These are phyloP conservation scores for Xyliphius kryptos DNA, from an alignment of 2,113 vertebrate genomes.

Conservation along the genomic window DNA sequence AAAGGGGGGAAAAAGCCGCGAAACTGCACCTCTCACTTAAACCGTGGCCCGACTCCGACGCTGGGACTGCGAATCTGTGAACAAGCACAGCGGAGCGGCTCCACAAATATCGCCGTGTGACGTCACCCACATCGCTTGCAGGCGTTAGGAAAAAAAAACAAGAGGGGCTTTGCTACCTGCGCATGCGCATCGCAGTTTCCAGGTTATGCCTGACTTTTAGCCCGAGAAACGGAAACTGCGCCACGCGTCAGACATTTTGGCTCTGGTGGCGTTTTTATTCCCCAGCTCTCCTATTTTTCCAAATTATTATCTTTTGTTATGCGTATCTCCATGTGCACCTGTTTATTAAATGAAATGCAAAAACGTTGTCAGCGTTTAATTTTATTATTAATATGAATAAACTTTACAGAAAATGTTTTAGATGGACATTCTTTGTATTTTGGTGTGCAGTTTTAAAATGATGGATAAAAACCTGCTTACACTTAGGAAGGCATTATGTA, in stretches of 20 bases:
- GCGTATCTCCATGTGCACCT: no score
- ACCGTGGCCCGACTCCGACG: constrained; percentile 47
- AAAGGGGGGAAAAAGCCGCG: constrained; percentile 17
- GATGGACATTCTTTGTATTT: no score
- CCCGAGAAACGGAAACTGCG: constrained; percentile 32
- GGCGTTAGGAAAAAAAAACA: constrained; percentile 37
- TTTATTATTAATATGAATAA: no score
- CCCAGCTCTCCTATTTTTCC: neutral
- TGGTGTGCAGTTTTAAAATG: no score
- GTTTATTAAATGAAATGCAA: no score
- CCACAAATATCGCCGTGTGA: constrained; percentile 50
- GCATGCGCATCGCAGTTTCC: constrained; percentile 28
- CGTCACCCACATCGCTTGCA: constrained; percentile 48
- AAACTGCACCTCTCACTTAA: constrained; percentile 39
- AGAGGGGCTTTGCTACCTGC: constrained; percentile 24
- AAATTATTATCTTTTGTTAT: neutral
- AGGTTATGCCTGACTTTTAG: neutral
- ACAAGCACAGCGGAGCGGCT: neutral
- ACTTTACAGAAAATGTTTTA: no score
- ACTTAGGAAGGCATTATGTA: no score
- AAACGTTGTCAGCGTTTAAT: no score
- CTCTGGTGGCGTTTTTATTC: neutral
- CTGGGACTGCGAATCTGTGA: constrained; percentile 41
- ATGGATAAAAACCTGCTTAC: no score
- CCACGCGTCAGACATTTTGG: constrained; percentile 29